These are phyloP conservation scores for human (Homo sapiens) DNA, from an alignment of 2,113 vertebrate species.

Conservation along the genomic window DNA sequence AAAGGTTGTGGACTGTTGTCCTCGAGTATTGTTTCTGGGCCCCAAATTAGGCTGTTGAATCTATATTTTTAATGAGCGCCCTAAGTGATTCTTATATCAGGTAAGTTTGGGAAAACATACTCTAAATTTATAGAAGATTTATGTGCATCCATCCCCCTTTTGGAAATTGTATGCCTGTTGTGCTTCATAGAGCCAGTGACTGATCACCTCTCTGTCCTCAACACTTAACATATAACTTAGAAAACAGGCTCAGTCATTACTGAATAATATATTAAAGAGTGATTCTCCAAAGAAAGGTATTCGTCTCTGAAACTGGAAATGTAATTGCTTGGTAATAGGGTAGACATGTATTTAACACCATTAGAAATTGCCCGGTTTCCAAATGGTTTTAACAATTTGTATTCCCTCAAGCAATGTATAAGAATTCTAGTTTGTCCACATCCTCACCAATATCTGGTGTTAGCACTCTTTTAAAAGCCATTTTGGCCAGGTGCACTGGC, in stretches of 20 bases:
- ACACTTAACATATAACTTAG: background rate
- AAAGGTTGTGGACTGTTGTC: too few species aligned
- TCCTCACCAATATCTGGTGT: background rate
- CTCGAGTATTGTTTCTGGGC: background rate
- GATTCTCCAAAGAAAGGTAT: background rate
- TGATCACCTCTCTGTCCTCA: background rate
- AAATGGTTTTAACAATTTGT: background rate
- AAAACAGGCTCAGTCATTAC: background rate
- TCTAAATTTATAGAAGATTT: background rate
- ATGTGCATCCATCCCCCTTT: background rate
- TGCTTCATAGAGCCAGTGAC: background rate
- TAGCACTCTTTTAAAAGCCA: background rate
- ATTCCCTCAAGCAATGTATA: background rate
- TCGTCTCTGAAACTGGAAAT: background rate
- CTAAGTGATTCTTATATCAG: background rate
- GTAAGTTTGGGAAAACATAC: background rate
- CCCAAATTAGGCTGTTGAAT: background rate
- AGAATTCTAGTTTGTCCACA: background rate
- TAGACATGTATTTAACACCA: background rate
- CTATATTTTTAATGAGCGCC: background rate
- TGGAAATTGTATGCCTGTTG: background rate
- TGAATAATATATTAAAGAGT: background rate
- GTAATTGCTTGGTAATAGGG: background rate
- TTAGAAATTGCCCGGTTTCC: background rate
- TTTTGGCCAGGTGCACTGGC: too few species aligned